Percentiles rank a stretch among this genome's conserved stretches.
Evolutionary conservation across 2,888 invertebrate species (phyloP).

Genomic region (Candidula unifasciata): DNA sequence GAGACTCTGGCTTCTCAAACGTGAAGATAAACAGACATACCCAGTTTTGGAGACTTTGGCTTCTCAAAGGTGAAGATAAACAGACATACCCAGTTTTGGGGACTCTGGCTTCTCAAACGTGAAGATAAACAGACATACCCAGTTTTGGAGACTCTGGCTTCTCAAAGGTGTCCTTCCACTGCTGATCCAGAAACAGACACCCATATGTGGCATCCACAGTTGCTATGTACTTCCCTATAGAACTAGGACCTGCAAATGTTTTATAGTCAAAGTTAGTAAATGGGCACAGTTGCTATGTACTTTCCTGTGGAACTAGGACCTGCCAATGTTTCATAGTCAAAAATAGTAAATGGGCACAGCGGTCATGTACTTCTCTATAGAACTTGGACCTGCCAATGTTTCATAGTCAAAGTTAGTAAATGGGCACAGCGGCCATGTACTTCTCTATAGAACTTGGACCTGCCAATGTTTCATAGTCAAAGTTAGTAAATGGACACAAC

Average conservation of each 20-base stretch:
- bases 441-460: no score
- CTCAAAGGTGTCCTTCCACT: slow-evolving; percentile 86
- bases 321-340: no score
- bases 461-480: no score
- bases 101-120: slow-evolving; percentile 80
- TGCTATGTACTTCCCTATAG: slow-evolving; percentile 86
- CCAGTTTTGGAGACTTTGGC: no score
- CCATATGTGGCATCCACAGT: slow-evolving; percentile 85
- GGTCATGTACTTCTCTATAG: no score
- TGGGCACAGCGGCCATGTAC: no score
- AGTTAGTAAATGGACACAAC: no score
- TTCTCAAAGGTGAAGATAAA: no score
- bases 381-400: no score
- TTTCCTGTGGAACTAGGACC: slow-evolving; percentile 84
- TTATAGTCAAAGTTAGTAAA: no score
- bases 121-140: slow-evolving; percentile 62
- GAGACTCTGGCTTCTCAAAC: slow-evolving; percentile 79
- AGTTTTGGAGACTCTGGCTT: slow-evolving; percentile 74
- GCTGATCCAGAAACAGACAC: slow-evolving; percentile 85
- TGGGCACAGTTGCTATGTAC: slow-evolving; percentile 85
- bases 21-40: slow-evolving; percentile 71
- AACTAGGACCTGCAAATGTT: slow-evolving; percentile 79
- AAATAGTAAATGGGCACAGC: no score
- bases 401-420: no score
- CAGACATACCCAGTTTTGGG: slow-evolving; percentile 70